These are phyloP conservation scores for Laterallus jamaicensis DNA, from an alignment of 2,113 vertebrate species.

Conservation along the genomic window DNA sequence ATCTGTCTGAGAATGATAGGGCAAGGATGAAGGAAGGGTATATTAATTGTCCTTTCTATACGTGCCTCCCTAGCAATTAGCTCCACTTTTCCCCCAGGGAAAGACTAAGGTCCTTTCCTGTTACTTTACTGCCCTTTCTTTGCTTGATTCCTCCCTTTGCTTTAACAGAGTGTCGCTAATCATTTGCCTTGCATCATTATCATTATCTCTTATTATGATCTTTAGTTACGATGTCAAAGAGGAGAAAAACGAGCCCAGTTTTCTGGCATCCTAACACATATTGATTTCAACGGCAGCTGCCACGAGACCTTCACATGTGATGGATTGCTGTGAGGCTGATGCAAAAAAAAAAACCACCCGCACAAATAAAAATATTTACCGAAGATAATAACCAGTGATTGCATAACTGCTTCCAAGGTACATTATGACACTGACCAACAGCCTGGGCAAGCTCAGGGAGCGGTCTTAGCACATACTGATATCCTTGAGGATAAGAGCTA, in stretches of 20 bases:
- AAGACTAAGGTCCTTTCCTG: not conserved
- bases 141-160: not conserved
- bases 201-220: slow-evolving; percentile 54
- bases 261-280: slow-evolving; percentile 45
- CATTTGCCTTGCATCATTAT: slow-evolving; percentile 5
- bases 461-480: not conserved
- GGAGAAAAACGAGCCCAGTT: slow-evolving; percentile 56
- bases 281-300: slow-evolving; percentile 56
- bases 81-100: not conserved
- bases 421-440: not conserved
- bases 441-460: not conserved
- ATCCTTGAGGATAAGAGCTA: not conserved
- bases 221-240: slow-evolving; percentile 57
- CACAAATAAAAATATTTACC: slow-evolving; percentile 21
- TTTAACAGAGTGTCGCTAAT: slow-evolving; percentile 1
- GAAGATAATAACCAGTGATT: not conserved
- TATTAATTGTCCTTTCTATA: slow-evolving; percentile 19
- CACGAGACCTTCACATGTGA: slow-evolving; percentile 20
- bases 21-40: not conserved
- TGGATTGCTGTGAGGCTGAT: not conserved
- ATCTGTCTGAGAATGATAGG: not conserved
- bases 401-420: not conserved
- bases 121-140: not conserved
- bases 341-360: not conserved
- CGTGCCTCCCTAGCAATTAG: not conserved